Evolutionary conservation across 2,797 vertebrate genomes (phyloP).

Genomic region (Odontamblyopus lacepedii): DNA sequence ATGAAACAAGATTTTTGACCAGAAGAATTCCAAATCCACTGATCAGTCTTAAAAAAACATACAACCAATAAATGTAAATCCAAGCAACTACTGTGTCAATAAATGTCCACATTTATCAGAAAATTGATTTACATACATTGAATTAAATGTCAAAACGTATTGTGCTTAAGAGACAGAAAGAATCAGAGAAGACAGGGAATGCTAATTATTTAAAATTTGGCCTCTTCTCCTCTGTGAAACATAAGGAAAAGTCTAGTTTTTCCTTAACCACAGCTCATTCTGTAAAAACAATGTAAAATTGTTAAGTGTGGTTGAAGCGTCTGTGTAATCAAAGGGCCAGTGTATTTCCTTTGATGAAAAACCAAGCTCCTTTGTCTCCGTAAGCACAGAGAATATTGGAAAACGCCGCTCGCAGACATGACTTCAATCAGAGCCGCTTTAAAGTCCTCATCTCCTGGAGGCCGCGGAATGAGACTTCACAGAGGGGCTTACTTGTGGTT

Average conservation of each 20-base stretch:
- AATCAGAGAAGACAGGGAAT: slow-evolving; percentile 29
- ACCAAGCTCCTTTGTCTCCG: slow-evolving; percentile 59
- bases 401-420: slow-evolving; percentile 44
- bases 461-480: slow-evolving; percentile 51
- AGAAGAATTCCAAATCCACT: slow-evolving; percentile 45
- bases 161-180: neutral
- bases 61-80: too few species aligned
- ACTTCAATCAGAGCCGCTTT: slow-evolving; percentile 49
- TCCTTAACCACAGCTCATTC: slow-evolving; percentile 21
- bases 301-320: slow-evolving; percentile 35
- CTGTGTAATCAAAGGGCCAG: slow-evolving; percentile 49
- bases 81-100: neutral
- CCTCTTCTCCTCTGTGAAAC: slow-evolving; percentile 26
- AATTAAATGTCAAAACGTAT: neutral
- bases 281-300: slow-evolving; percentile 21
- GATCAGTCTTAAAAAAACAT: slow-evolving; percentile 12
- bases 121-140: too few species aligned
- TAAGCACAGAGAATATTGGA: slow-evolving; percentile 41
- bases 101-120: neutral
- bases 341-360: slow-evolving; percentile 55
- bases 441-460: slow-evolving; percentile 40
- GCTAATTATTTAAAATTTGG: slow-evolving; percentile 50
- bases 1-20: slow-evolving; percentile 73
- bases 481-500: slow-evolving; percentile 47
- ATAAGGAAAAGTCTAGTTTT: slow-evolving; percentile 23